A percentile compares a stretch with the other conserved stretches of the same genome.
Conservation (phyloP, 2,888 invertebrate species). For the Pyrochroa serraticornis region DNA sequence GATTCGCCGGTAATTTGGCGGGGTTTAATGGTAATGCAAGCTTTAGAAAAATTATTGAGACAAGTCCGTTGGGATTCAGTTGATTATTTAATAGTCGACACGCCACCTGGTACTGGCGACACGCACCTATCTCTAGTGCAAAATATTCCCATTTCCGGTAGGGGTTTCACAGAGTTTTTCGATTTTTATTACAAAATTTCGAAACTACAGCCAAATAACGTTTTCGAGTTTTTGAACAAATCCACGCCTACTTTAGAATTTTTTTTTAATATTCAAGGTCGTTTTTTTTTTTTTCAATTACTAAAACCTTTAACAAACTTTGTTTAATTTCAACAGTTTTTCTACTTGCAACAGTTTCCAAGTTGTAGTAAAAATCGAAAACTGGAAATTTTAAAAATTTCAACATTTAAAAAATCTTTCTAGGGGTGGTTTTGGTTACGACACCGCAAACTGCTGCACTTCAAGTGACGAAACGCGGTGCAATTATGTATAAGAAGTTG, state of each 20-base stretch:
- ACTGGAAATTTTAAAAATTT: too few species aligned
- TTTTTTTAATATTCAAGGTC: too few species aligned
- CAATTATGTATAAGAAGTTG: conserved; percentile 86
- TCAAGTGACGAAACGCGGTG: conserved; percentile 84
- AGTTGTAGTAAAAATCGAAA: too few species aligned
- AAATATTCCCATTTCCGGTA: conserved; percentile 83
- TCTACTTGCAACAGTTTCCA: too few species aligned
- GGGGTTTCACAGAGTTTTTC: conserved; percentile 14
- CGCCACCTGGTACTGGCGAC: conserved; percentile 97
- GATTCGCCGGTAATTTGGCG: conserved; percentile 91
- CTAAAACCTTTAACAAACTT: too few species aligned
- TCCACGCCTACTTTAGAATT: too few species aligned
- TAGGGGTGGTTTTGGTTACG: conserved; percentile 79
- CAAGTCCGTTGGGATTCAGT: conserved; percentile 89
- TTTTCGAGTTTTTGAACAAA: too few species aligned
- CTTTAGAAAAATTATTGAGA: conserved; percentile 81
- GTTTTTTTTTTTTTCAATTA: too few species aligned
- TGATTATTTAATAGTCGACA: conserved; percentile 90
- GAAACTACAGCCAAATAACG: too few species aligned
- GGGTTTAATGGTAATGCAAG: conserved; percentile 96
- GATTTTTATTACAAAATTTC: conserved; percentile 13
- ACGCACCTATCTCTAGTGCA: conserved; percentile 91
- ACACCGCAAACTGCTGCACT: conserved; percentile 90
- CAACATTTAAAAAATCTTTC: too few species aligned
- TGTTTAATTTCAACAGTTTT: too few species aligned